Evolutionary conservation across 2,888 invertebrate genomes (phyloP), one percentile per base, ranked within the genome.

Genomic region (Euplexia lucipara): DNA sequence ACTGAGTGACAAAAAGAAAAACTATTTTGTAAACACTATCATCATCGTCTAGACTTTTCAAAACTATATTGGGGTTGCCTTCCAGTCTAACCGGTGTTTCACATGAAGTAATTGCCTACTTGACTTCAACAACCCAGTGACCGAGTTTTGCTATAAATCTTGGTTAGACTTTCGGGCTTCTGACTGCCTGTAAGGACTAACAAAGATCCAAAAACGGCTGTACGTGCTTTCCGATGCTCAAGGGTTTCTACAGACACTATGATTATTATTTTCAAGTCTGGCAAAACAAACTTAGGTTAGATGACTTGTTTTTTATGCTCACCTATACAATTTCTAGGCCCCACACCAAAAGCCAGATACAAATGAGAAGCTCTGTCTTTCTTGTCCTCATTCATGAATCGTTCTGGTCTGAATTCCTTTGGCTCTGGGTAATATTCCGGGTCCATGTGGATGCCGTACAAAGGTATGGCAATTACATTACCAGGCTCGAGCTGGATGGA

Each of bases 391-490:
- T 92, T 92, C 75, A 93, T 92, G 80, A 96, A 96, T 63, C 96
- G 88, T 67, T 96, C 96, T 0, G 96, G 96, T 45, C 90, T 91
- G 78, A 96, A 96, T 37, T 90, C 88, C 0, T 95, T 85, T 0
- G 96, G 96, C 26, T 96, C 92, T 0, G 96, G 95, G 75, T 95
- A 96, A 72, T 93, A 90, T 14, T 96, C 88, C 0, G 96, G 93
- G 79, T 96, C 96, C 86, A 93, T 94, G 59, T 96, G 96, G 7
- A 96, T 85, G 1, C 94, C 96, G 60, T 91, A 90, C 2, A 95
- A 83, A 0, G 96, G 95, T 53, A 96, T 90, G 7, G 89, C 88
- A 0, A 96, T 68, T 0, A 91, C 80, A 30, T 94, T 92, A 0
- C 96, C 96, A 3, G 91, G 91, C 37, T 95, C 84, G 0, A 97